Conservation (phyloP, 1,140 invertebrate genomes). For the Zaprionus taronus region DNA sequence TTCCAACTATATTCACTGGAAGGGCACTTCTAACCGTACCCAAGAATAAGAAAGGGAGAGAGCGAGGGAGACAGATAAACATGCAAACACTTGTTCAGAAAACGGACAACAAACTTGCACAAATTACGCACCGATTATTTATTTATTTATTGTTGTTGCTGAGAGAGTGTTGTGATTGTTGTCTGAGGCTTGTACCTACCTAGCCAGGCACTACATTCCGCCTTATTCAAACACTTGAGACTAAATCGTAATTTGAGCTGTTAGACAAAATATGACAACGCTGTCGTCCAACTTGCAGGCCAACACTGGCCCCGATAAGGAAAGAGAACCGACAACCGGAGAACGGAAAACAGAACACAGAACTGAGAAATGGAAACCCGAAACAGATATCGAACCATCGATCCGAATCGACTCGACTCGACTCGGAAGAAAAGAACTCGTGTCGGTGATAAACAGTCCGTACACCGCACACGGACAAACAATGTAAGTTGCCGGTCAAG, state of each 20-base stretch:
- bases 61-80: conserved; percentile 15
- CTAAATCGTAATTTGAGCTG: conserved; percentile 82
- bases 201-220: conserved; percentile 25
- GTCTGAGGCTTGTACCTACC: conserved; percentile 39
- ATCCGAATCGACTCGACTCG: conserved; percentile 9
- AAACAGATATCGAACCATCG: conserved; percentile 48
- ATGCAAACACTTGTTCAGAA: conserved; percentile 50
- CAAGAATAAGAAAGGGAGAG: not conserved
- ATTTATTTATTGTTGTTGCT: conserved; percentile 54
- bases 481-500: conserved; percentile 14
- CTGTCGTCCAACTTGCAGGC: conserved; percentile 37
- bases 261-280: conserved; percentile 79
- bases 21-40: not conserved
- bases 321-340: conserved; percentile 11
- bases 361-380: conserved; percentile 6
- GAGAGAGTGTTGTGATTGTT: conserved; percentile 37
- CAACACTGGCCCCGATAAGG: conserved; percentile 50
- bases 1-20: not conserved
- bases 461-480: conserved; percentile 14
- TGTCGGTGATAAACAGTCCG: not conserved
- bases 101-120: conserved; percentile 39
- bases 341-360: conserved; percentile 6
- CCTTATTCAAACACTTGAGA: conserved; percentile 71
- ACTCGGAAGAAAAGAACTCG: not conserved
- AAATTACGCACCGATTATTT: conserved; percentile 77